Conservation (phyloP, 92 coral and sea anemone species). For the Isaurus tuberculatus region DNA sequence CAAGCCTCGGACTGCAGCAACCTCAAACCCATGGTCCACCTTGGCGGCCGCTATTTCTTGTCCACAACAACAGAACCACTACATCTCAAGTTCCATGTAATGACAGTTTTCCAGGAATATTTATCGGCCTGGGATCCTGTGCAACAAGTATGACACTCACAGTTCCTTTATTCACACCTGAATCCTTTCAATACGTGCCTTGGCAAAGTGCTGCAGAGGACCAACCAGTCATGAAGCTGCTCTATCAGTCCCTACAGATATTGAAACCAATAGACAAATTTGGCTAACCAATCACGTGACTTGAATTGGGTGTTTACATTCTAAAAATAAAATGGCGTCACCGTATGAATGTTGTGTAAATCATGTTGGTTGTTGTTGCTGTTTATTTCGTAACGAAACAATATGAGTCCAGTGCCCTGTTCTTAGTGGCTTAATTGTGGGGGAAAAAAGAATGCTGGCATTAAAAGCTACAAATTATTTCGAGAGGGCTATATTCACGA, state of each 20-base stretch:
- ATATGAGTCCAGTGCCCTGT: no score
- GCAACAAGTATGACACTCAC: slow-evolving; percentile 1
- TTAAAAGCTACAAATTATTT: no score
- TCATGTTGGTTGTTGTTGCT: no score
- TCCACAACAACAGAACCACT: slow-evolving; percentile 11
- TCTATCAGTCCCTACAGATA: neutral
- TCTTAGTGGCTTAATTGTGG: no score
- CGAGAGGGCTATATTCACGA: no score
- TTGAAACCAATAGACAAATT: neutral
- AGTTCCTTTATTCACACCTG: slow-evolving; percentile 12
- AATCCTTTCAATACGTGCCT: slow-evolving; percentile 36
- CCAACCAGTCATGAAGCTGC: neutral
- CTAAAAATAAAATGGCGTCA: no score
- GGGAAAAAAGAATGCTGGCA: no score
- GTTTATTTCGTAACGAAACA: no score
- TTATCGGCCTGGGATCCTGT: slow-evolving; percentile 11
- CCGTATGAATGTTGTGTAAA: no score
- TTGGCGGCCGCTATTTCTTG: slow-evolving; percentile 39
- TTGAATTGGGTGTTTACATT: no score
- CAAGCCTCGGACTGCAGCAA: slow-evolving; percentile 39
- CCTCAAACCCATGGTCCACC: slow-evolving; percentile 33
- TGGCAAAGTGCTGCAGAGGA: slow-evolving; percentile 44
- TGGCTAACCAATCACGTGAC: neutral
- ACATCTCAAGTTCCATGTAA: slow-evolving; percentile 5
- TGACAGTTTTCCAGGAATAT: neutral